Base-by-base conservation (phyloP, 2,888 invertebrate species). In the Schizaphis graminum region DNA sequence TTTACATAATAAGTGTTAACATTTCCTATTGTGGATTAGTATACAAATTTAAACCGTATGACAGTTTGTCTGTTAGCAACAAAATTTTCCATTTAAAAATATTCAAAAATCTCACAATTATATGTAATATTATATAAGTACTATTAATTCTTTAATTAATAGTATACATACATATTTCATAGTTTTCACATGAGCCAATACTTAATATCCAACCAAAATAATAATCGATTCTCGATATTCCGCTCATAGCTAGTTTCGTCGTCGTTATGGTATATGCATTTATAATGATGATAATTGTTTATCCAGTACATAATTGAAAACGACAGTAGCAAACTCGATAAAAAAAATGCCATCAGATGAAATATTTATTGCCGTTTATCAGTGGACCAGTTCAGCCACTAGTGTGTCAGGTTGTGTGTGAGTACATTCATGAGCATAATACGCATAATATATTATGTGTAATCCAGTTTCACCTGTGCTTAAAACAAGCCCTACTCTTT, bases 301-400 rank as follows among this genome's bases (percentile, higher is more conserved):
- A 16, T 92, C 56, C 26, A 61, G n/a, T 8, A 93, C 49, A 61
- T 90, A 90, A 90, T 93, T 93, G 85, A 85, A 93, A 90, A 85
- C 61, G 89, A 61, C 93, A 86, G 90, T 90, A 93, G 90, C 93
- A 24, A 4, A 53, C 35, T 49, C 26, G 61, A 67, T 53, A 84
- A 3, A 41, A 85, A 56, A 90, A 90, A 57, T 85, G 61, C 85
- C 49, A 49, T 90, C 90, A 35, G 47, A 85, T 85, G 85, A 89
- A 90, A 89, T 90, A 93, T 93, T 93, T 93, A 93, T 93, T 61
- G 85, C 86, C 77, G 89, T 93, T 93, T 89, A 89, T 89, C 61
- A 85, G 28, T 35, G 85, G 90, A 93, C 93, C 90, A 93, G 93
- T 93, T 90, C 47, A 89, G 93, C 84, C 56, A 57, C 90, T 49